These are phyloP conservation scores for Neogale vison DNA, from an alignment of 2,113 vertebrate genomes.

Conservation along the genomic window DNA sequence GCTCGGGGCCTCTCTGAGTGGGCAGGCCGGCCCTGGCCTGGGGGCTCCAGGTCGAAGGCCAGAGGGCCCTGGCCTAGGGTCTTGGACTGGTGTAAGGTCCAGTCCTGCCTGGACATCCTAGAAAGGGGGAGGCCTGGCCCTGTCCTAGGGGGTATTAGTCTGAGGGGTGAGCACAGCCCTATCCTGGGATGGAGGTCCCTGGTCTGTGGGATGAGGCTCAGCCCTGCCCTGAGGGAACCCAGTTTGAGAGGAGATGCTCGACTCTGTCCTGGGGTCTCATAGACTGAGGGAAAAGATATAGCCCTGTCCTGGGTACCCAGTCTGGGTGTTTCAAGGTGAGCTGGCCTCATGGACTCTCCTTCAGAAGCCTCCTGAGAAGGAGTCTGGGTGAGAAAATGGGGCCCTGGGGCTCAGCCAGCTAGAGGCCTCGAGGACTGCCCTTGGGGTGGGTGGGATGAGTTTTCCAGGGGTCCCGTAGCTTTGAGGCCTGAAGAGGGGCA, in stretches of 20 bases:
- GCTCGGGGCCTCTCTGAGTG: neutral
- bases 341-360: neutral
- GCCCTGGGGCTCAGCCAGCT: neutral
- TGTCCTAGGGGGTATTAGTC: neutral
- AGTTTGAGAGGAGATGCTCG: neutral
- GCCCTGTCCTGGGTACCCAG: neutral
- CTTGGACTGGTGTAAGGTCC: neutral
- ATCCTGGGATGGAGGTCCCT: neutral
- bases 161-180: neutral
- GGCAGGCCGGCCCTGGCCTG: neutral
- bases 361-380: neutral
- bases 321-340: neutral
- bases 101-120: neutral
- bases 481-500: neutral
- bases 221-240: neutral
- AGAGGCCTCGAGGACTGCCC: neutral
- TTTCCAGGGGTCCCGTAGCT: neutral
- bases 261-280: neutral
- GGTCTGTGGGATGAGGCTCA: neutral
- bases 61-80: neutral
- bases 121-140: neutral
- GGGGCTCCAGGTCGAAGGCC: neutral
- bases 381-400: neutral
- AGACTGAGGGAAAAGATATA: neutral
- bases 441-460: no score